These are phyloP conservation scores for Chaetura pelagica DNA, from an alignment of 2,113 vertebrate genomes.

Conservation along the genomic window DNA sequence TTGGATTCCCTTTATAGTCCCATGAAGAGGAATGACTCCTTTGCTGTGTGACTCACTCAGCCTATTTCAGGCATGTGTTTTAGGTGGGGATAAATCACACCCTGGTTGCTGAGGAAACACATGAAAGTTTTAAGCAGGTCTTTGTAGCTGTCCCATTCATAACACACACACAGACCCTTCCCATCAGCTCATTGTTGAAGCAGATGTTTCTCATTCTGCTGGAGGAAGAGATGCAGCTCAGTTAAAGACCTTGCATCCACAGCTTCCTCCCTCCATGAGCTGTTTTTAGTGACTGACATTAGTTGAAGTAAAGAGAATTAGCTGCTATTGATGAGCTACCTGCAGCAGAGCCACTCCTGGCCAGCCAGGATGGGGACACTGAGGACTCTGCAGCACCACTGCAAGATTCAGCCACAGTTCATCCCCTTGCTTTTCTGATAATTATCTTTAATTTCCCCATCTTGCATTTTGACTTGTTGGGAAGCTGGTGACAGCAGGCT, in stretches of 20 bases:
- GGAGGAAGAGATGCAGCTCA: background rate
- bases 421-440: background rate
- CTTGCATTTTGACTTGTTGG: background rate
- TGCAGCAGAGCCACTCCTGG: background rate
- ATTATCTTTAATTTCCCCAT: background rate
- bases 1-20: background rate
- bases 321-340: background rate
- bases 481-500: background rate
- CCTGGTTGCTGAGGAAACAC: background rate
- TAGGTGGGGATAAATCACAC: background rate
- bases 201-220: background rate
- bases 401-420: background rate
- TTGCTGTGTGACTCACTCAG: background rate
- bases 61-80: background rate
- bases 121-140: background rate
- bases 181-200: background rate
- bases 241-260: background rate
- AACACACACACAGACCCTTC: background rate
- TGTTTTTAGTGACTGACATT: background rate
- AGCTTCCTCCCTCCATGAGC: background rate
- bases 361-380: rapidly evolving
- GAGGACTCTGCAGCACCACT: background rate
- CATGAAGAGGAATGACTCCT: background rate
- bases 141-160: conserved; percentile 4
- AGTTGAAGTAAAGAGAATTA: background rate